Evolutionary conservation across 64 coral and sea anemone genomes (phyloP), one percentile per base, ranked within the genome.

Genomic region (Stichodactyla mertensii): DNA sequence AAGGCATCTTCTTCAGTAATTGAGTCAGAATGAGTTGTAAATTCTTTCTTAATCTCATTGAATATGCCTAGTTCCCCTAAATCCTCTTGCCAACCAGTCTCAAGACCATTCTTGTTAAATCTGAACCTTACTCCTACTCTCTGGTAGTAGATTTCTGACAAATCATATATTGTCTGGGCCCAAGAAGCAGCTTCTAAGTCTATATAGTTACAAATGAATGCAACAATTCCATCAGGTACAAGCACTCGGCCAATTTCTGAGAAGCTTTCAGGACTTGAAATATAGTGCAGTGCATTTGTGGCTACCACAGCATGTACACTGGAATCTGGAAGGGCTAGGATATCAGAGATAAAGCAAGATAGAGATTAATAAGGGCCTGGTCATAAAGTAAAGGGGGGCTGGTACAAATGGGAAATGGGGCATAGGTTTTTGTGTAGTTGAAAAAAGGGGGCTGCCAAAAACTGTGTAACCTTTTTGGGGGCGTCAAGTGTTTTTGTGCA

Each of bases 241-340:
- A 90, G 52, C 22, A 90, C 69, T 22, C 82, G 57, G 1, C 60
- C 54, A 77, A 90, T 90, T 85, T 90, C 82, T 52, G 89, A 36
- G 16, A 85, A 28, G 52, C 77, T 64, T 80, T 85, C 83, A 45
- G 55, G 22, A 19, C 77, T 90, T 52, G 89, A 64, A 78, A 90
- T 31, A 19, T 71, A 90, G 83, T 90, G 89, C 31, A 85, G 59
- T 15, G 82, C 16, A 22, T 90, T 83, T 54, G 88, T 80, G 24
- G 88, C 88, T 36, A 84, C 66, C 11, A 89, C 82, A 20, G 80
- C 80, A 16, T 90, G 82, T 4, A 90, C 69, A 61, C 66, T 85
- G 1, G 52, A 16, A 78, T 85, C 28, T 0, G 89, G 82, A 16
- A 90, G 71, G 20, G 53, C 89, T 90, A 18, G 28, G 55, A 83